phyloP scores from a whole-genome alignment of 2,113 vertebrate species.

The Xenopus borealis region DNA sequence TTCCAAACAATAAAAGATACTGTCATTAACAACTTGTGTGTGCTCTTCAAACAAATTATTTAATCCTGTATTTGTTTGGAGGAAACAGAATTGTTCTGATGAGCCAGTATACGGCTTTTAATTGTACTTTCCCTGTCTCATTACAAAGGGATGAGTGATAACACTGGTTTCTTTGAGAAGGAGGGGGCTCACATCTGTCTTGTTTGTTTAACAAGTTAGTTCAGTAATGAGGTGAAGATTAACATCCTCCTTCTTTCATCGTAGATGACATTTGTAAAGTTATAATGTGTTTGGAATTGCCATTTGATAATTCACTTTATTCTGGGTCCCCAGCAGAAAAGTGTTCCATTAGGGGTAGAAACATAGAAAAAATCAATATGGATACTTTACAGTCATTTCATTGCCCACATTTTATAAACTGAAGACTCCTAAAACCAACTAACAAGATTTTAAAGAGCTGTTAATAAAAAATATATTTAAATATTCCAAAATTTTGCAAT shows the following conservation, averaged over 20 bases:
- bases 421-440: too few relatives aligned
- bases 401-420: too few relatives aligned
- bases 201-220: background rate
- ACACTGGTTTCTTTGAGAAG: background rate
- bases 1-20: background rate
- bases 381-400: too few relatives aligned
- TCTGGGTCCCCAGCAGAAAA: too few relatives aligned
- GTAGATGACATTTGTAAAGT: background rate
- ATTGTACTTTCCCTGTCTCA: background rate
- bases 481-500: too few relatives aligned
- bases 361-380: too few relatives aligned
- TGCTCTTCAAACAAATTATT: background rate
- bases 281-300: background rate
- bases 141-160: constrained; percentile 5
- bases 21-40: background rate
- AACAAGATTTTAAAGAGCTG: too few relatives aligned
- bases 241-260: background rate
- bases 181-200: too few relatives aligned
- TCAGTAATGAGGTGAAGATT: background rate
- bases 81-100: background rate
- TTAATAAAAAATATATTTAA: too few relatives aligned
- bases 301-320: too few relatives aligned
- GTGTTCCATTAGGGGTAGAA: too few relatives aligned
- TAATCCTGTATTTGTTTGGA: background rate
- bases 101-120: background rate